Evolutionary conservation across 2,797 vertebrate genomes (phyloP).

Genomic region (Argyrosomus regius): DNA sequence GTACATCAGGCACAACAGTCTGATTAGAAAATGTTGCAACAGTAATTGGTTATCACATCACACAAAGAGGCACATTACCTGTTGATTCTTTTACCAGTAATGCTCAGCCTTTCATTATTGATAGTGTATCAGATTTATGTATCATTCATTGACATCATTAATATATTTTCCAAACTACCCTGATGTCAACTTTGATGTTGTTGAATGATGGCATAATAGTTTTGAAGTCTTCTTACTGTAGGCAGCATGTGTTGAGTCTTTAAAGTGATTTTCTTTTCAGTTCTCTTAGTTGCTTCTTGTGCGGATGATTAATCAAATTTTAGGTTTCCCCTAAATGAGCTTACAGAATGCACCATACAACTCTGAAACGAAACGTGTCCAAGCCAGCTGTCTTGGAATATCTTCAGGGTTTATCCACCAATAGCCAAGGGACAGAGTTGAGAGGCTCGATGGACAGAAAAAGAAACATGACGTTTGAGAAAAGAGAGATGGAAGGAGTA

Average conservation of each 20-base stretch:
- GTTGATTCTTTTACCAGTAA: background rate
- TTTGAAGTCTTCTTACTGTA: background rate
- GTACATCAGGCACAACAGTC: constrained; percentile 5
- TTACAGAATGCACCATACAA: background rate
- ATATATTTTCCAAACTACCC: background rate
- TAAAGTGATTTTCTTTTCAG: background rate
- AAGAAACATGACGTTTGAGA: constrained; percentile 27
- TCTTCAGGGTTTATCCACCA: constrained; percentile 18
- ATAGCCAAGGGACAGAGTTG: constrained; percentile 34
- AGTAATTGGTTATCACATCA: constrained; percentile 1
- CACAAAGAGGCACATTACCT: background rate
- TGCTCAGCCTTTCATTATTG: background rate
- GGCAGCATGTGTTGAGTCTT: background rate
- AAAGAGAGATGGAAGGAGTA: constrained; percentile 29
- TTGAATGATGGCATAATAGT: background rate
- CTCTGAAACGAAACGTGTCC: constrained; percentile 24
- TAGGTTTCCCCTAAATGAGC: constrained; percentile 25
- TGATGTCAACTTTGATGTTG: background rate
- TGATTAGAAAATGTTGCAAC: constrained; percentile 9
- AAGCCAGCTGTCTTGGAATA: constrained; percentile 36
- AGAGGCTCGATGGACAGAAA: constrained; percentile 34
- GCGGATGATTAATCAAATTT: background rate
- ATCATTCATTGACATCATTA: background rate
- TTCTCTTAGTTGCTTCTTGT: background rate
- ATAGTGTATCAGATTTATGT: background rate